These are phyloP conservation scores for Epicauta chinensis DNA, from an alignment of 1,140 invertebrate species.

Conservation along the genomic window DNA sequence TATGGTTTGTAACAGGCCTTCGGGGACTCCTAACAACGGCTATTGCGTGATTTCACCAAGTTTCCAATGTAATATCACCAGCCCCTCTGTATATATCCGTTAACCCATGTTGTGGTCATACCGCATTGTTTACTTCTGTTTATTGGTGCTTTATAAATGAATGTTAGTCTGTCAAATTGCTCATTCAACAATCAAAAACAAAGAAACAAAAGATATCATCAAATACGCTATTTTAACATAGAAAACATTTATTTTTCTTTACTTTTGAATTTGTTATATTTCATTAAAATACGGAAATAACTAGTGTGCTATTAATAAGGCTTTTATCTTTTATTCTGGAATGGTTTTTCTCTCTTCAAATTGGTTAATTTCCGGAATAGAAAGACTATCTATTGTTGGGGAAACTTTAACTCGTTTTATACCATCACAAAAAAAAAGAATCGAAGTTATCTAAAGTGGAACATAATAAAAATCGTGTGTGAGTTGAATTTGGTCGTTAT, in stretches of 20 bases:
- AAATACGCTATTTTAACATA: no score
- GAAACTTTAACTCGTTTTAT: slow-evolving; percentile 4
- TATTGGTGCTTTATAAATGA: slow-evolving; percentile 13
- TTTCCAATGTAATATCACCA: slow-evolving; percentile 8
- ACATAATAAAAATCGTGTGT: no score
- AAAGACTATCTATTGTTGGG: slow-evolving; percentile 18
- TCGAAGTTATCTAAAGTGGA: no score
- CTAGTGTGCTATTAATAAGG: no score
- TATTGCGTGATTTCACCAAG: slow-evolving; percentile 10
- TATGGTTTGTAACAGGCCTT: slow-evolving; percentile 2
- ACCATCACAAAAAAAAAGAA: no score
- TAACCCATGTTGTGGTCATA: slow-evolving; percentile 16
- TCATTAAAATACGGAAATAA: no score
- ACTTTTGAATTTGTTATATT: no score
- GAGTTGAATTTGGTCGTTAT: no score
- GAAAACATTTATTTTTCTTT: neutral
- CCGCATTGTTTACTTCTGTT: slow-evolving; percentile 17
- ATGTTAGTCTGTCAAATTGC: slow-evolving; percentile 9
- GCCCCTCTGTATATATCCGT: slow-evolving; percentile 6
- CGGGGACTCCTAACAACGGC: neutral
- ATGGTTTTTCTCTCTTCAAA: slow-evolving; percentile 17
- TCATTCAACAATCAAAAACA: slow-evolving; percentile 7
- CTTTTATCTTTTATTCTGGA: neutral
- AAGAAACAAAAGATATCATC: slow-evolving; percentile 5
- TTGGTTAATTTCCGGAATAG: slow-evolving; percentile 26